These are phyloP conservation scores for Aelia acuminata DNA, from an alignment of 2,888 invertebrate species.

Conservation along the genomic window DNA sequence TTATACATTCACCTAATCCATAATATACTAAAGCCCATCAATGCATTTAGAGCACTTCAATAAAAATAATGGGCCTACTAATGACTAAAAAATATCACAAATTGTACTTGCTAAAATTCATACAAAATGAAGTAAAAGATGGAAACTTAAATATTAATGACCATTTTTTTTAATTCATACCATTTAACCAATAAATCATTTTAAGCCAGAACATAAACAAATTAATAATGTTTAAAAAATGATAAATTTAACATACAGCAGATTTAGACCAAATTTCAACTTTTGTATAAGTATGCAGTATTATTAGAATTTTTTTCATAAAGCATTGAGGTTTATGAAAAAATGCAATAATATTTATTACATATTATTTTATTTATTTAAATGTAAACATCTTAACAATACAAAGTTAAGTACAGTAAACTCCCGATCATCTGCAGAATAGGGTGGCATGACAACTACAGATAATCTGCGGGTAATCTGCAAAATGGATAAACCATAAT, in stretches of 20 bases:
- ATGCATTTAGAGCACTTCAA: neutral
- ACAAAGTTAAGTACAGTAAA: too few relatives aligned
- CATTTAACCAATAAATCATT: neutral
- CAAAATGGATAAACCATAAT: too few relatives aligned
- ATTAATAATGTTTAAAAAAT: neutral
- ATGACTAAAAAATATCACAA: constrained; percentile 15
- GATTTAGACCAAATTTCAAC: neutral
- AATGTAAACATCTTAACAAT: too few relatives aligned
- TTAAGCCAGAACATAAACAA: neutral
- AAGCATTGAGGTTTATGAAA: neutral
- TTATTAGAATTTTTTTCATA: neutral
- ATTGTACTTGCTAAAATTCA: neutral
- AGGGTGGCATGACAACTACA: too few relatives aligned
- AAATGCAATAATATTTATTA: neutral
- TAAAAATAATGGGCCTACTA: neutral
- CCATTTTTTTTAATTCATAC: neutral
- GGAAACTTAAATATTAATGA: neutral
- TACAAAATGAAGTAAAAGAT: neutral
- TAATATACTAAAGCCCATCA: neutral
- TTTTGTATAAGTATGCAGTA: neutral
- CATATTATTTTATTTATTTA: neutral
- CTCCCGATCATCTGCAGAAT: too few relatives aligned
- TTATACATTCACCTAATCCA: neutral
- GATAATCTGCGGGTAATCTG: too few relatives aligned
- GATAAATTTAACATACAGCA: neutral